Conservation (phyloP, 2,888 invertebrate genomes). For the Pachycephus smyrnensis region DNA sequence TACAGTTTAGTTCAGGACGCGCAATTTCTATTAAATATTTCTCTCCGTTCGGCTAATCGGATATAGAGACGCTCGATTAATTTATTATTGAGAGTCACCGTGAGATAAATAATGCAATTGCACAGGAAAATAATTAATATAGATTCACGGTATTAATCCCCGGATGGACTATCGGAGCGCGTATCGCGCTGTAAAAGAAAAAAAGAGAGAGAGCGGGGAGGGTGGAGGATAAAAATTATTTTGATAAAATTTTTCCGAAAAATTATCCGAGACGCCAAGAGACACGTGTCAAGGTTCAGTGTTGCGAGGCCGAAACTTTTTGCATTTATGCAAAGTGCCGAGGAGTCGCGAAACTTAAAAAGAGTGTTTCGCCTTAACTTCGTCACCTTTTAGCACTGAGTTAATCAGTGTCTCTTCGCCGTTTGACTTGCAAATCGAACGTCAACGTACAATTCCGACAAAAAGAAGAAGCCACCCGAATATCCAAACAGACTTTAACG, state of each 20-base stretch:
- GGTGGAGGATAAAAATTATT: not conserved
- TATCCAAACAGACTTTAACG: not conserved
- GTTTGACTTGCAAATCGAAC: conserved; percentile 1
- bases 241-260: not conserved
- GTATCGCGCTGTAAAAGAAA: not conserved
- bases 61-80: not conserved
- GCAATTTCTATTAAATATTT: not conserved
- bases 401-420: not conserved
- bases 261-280: not conserved
- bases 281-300: not conserved
- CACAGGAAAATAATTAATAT: conserved; percentile 13
- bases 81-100: conserved; percentile 3
- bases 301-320: not conserved
- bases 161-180: not conserved
- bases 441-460: not conserved
- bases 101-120: conserved; percentile 14
- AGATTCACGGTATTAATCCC: not conserved
- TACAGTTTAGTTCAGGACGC: not conserved
- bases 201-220: not conserved
- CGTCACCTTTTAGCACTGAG: not conserved
- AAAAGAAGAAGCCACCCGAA: not conserved
- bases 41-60: not conserved
- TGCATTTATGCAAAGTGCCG: not conserved
- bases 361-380: not conserved
- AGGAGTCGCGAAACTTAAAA: not conserved